phyloP scores from a whole-genome alignment of 2,888 invertebrate species.

The Escarpia spicata region DNA sequence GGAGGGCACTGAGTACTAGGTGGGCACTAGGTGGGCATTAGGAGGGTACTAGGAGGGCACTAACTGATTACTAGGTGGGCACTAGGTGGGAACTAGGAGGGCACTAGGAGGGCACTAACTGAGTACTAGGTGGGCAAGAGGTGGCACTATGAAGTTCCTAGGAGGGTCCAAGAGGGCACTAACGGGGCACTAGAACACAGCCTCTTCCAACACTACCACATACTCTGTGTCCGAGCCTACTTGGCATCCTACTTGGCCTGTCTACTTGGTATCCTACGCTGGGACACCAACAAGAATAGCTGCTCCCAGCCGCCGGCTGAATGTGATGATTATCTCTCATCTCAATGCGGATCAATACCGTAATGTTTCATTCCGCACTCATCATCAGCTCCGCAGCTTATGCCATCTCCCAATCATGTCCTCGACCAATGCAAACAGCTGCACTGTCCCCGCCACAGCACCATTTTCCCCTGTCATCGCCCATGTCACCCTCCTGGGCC shows the following conservation, averaged over 20 bases:
- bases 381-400: background rate
- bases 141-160: too few species aligned
- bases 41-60: too few species aligned
- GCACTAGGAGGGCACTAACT: too few species aligned
- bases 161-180: too few species aligned
- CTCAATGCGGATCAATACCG: background rate
- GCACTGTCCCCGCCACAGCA: background rate
- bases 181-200: background rate
- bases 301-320: background rate
- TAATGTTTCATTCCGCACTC: background rate
- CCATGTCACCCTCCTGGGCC: too few species aligned
- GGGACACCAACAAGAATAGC: background rate
- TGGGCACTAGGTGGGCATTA: too few species aligned
- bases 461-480: background rate
- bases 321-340: constrained; percentile 6
- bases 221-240: background rate
- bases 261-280: background rate
- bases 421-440: background rate
- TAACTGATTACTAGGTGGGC: too few species aligned
- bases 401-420: background rate
- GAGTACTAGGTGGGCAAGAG: too few species aligned
- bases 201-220: background rate
- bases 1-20: too few species aligned
- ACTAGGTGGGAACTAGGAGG: too few species aligned
- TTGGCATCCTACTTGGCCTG: background rate